phyloP scores from a whole-genome alignment of 2,888 invertebrate species.

The Macrostomum cliftonense region DNA sequence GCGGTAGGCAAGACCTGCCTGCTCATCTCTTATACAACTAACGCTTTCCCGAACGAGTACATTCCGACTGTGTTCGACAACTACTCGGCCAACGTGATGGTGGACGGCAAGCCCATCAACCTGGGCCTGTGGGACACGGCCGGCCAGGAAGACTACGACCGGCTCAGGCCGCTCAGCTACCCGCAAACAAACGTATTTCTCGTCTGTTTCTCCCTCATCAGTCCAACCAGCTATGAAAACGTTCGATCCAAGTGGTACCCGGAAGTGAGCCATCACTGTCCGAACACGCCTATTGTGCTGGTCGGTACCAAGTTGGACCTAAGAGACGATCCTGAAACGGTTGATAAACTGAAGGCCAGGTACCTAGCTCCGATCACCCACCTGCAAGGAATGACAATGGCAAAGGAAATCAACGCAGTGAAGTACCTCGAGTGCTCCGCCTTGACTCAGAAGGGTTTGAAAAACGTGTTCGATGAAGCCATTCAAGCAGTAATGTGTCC shows the following conservation, averaged over 20 bases:
- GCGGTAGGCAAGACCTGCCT: not conserved
- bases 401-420: not conserved
- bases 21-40: not conserved
- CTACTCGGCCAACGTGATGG: not conserved
- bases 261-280: conserved; percentile 4
- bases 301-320: not conserved
- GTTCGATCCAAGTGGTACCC: not conserved
- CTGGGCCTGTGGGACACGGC: not conserved
- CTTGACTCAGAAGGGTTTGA: not conserved
- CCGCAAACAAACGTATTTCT: not conserved
- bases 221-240: not conserved
- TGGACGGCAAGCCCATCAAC: not conserved
- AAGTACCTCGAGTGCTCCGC: not conserved
- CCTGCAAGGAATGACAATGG: not conserved
- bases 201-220: not conserved
- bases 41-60: not conserved
- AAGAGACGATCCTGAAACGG: not conserved
- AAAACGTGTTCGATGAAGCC: not conserved
- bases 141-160: not conserved
- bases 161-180: not conserved
- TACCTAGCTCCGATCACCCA: not conserved
- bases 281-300: not conserved
- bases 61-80: not conserved
- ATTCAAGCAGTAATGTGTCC: no score
- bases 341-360: no score